phyloP scores from a whole-genome alignment of 2,888 invertebrate species.

The Plemyria rubiginata region DNA sequence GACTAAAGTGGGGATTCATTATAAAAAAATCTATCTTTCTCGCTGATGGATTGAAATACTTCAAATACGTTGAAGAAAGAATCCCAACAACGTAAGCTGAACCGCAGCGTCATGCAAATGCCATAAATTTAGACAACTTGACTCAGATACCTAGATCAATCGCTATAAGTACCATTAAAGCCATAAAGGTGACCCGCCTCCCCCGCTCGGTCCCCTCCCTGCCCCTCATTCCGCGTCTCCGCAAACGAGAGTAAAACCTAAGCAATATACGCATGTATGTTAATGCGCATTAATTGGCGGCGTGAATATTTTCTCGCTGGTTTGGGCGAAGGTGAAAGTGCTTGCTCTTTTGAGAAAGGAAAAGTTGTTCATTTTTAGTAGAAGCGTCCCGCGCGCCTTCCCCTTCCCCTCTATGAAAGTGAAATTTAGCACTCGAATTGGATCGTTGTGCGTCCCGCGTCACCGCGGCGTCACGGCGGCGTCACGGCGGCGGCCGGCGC shows the following conservation, averaged over 20 bases:
- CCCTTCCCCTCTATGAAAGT: slow-evolving; percentile 60
- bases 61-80: too few species aligned
- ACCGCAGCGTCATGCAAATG: too few species aligned
- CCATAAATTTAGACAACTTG: too few species aligned
- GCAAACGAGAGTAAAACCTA: slow-evolving; percentile 52
- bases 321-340: slow-evolving; percentile 80
- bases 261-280: slow-evolving; percentile 47
- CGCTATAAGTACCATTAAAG: too few species aligned
- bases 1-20: too few species aligned
- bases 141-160: too few species aligned
- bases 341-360: slow-evolving; percentile 81
- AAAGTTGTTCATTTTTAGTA: slow-evolving; percentile 80
- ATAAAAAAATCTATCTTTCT: too few species aligned
- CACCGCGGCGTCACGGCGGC: neutral
- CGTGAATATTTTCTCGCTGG: slow-evolving; percentile 61
- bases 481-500: too few species aligned
- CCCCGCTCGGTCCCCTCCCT: neutral
- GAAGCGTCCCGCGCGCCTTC: slow-evolving; percentile 43
- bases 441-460: neutral
- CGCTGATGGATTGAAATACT: too few species aligned
- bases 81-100: too few species aligned
- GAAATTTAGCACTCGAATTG: slow-evolving; percentile 57
- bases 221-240: neutral
- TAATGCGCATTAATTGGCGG: slow-evolving; percentile 50
- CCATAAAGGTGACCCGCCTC: too few species aligned